Evolutionary conservation across 2,113 vertebrate genomes (phyloP).

Genomic region (Oryctolagus cuniculus): DNA sequence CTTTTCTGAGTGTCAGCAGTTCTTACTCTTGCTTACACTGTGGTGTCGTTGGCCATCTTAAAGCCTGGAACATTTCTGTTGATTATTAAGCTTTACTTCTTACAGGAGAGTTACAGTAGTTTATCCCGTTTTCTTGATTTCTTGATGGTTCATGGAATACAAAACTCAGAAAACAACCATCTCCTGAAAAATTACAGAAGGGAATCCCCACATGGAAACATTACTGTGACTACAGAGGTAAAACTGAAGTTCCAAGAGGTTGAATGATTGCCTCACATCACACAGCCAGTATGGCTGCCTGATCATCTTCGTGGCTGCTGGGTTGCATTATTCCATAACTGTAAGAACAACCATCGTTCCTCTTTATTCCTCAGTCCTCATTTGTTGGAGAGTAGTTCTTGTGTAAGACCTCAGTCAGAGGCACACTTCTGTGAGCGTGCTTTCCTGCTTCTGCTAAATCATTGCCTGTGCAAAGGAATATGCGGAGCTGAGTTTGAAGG

Average conservation of each 20-base stretch:
- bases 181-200: slow-evolving; percentile 39
- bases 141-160: not conserved
- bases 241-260: not conserved
- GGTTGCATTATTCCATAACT: not conserved
- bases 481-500: slow-evolving; percentile 5
- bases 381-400: not conserved
- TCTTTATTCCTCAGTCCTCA: not conserved
- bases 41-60: not conserved
- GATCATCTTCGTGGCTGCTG: not conserved
- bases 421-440: not conserved
- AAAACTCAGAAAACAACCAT: slow-evolving; percentile 27
- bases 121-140: slow-evolving; percentile 27
- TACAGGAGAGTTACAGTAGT: not conserved
- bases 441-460: not conserved
- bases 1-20: not conserved
- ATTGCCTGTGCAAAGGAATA: not conserved
- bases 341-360: not conserved
- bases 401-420: slow-evolving; percentile 26
- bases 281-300: not conserved
- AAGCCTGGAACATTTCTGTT: not conserved
- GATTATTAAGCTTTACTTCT: slow-evolving; percentile 29
- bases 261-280: not conserved
- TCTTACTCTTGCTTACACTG: not conserved
- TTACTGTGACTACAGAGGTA: not conserved
- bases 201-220: slow-evolving; percentile 18